A percentile compares a stretch with the other conserved stretches of the same genome.
These are phyloP conservation scores for Copidosoma floridanum DNA, from an alignment of 1,140 invertebrate species.

Conservation along the genomic window DNA sequence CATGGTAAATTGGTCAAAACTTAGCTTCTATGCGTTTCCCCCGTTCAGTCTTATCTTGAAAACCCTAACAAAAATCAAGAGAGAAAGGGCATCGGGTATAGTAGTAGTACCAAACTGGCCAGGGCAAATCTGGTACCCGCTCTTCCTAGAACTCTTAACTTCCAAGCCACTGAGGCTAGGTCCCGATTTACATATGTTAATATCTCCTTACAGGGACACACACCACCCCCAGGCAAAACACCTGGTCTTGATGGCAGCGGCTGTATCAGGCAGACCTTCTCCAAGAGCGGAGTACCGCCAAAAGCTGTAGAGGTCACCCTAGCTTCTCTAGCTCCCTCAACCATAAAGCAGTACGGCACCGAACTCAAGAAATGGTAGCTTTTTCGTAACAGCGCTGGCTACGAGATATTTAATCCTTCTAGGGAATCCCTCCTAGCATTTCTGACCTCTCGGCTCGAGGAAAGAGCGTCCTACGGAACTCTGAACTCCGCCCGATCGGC, in stretches of 20 bases:
- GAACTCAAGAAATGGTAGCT: slow-evolving; percentile 12
- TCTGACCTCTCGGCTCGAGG: background rate
- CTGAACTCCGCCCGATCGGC: background rate
- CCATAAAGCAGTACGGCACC: slow-evolving; percentile 24
- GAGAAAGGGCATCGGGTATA: background rate
- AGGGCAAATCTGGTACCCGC: slow-evolving; percentile 10
- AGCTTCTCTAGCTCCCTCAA: slow-evolving; percentile 17
- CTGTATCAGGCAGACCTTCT: slow-evolving; percentile 8
- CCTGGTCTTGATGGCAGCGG: slow-evolving; percentile 1
- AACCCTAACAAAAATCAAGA: background rate
- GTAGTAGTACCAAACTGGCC: background rate
- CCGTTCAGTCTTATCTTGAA: background rate
- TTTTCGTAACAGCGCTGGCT: background rate
- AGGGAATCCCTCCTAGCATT: background rate
- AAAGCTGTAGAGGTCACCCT: slow-evolving; percentile 18
- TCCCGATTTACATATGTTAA: slow-evolving; percentile 5
- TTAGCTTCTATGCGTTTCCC: no score
- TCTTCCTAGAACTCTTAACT: background rate
- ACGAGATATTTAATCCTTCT: background rate
- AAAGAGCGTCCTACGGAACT: background rate
- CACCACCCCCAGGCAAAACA: background rate
- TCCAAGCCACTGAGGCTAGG: background rate
- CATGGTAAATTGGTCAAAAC: background rate
- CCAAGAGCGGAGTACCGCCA: slow-evolving; percentile 6
- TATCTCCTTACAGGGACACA: slow-evolving; percentile 7